Percentiles rank a stretch among this genome's conserved stretches.
phyloP scores from a whole-genome alignment of 2,113 vertebrate species.

The Etia nguti region DNA sequence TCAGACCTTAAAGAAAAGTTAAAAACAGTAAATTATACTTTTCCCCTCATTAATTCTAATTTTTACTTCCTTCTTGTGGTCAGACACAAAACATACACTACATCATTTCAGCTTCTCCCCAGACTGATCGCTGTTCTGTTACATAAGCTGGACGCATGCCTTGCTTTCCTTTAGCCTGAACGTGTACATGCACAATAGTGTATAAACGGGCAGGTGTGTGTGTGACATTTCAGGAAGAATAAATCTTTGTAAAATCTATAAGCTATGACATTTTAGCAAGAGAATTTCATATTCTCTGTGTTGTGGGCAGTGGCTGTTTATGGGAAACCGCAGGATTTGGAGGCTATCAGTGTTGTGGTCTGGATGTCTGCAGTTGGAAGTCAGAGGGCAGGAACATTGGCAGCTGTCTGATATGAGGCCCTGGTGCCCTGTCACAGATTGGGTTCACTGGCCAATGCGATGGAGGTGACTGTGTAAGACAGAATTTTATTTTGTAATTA shows the following conservation, averaged over 20 bases:
- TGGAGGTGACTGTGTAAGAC: not conserved
- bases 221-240: conserved; percentile 42
- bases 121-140: not conserved
- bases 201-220: not conserved
- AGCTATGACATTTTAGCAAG: conserved; percentile 44
- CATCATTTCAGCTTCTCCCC: not conserved
- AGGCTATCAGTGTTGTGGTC: not conserved
- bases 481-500: conserved; percentile 25
- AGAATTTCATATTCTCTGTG: not conserved
- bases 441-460: conserved; percentile 11
- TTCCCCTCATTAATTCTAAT: not conserved
- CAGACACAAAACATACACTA: not conserved
- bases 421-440: conserved; percentile 22
- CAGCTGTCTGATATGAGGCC: conserved; percentile 15
- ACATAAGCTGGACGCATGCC: not conserved
- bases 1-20: conserved; percentile 76
- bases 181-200: not conserved
- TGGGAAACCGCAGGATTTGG: not conserved
- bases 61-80: not conserved
- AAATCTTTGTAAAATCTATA: conserved; percentile 30
- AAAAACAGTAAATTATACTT: not conserved
- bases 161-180: not conserved
- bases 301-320: not conserved
- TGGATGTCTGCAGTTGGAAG: not conserved
- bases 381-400: not conserved